Base-by-base conservation (phyloP, 2,888 invertebrate genomes). In the Euzophera pinguis region DNA sequence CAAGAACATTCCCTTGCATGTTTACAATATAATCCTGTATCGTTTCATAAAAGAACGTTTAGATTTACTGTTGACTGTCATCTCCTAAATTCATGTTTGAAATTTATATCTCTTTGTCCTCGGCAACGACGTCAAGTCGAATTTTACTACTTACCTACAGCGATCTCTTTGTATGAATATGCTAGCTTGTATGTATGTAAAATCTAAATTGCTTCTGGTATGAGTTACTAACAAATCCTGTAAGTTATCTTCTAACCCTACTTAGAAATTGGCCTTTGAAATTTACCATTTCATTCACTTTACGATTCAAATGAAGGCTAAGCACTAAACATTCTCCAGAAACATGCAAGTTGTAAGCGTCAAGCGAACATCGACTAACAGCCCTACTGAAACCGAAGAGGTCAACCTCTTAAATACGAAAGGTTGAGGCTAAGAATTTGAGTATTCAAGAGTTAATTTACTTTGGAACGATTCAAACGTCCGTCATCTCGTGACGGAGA, bases 391-490 rank as follows among this genome's bases (percentile, higher is more conserved):
- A 45, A n/a, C n/a, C n/a, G n/a, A 32, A 45, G 45, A 48, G 47
- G 47, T 48, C 38, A 49, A 37, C 27, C 27, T 41, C 41, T 41
- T 27, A 32, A 39, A 50, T 47, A 48, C 22, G 29, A 50, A 50
- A 50, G 50, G 50, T 50, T 50, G 41, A 41, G 50, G 58, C 56
- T 61, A 60, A 67, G 64, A 65, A 70, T 69, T 65, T 64, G 55
- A 57, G 50, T 61, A 73, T 65, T 69, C 65, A 65, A 53, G 57
- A 59, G 61, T 60, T 53, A 43, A 53, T 59, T 56, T 55, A 60
- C 58, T 56, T 57, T 50, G 63, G 71, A 74, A 61, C 71, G 69
- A 67, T 67, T 67, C 61, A 64, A 69, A 63, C 55, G 61, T 56
- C 59, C 57, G 62, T 67, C 63, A 32, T 62, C 67, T 61, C 69